phyloP scores from a whole-genome alignment of 2,888 invertebrate species.

The Orchesellides sinensis region DNA sequence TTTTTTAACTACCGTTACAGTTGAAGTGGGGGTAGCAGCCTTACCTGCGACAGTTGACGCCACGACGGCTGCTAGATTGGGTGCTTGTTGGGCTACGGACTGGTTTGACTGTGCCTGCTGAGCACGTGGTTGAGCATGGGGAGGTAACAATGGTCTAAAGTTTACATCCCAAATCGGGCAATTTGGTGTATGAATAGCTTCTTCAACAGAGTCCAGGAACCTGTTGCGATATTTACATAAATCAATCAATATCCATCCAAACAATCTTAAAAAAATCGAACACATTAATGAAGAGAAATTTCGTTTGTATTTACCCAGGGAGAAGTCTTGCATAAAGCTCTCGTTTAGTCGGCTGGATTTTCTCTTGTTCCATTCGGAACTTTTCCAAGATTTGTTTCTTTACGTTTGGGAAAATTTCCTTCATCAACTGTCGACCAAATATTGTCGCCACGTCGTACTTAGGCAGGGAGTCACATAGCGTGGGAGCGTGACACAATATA shows the following conservation, averaged over 20 bases:
- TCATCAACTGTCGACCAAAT: constrained; percentile 91
- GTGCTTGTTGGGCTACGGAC: constrained; percentile 34
- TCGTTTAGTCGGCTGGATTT: constrained; percentile 91
- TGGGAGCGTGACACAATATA: constrained; percentile 96
- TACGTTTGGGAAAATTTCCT: constrained; percentile 90
- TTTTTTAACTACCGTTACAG: constrained; percentile 61
- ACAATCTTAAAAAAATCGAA: constrained; percentile 7
- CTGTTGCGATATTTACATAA: constrained; percentile 80
- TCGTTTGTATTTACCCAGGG: constrained; percentile 80
- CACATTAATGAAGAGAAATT: neutral
- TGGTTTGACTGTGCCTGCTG: constrained; percentile 25
- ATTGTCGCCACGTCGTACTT: constrained; percentile 94
- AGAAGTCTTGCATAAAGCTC: constrained; percentile 90
- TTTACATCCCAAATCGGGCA: constrained; percentile 97
- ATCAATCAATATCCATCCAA: constrained; percentile 17
- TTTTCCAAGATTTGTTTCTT: constrained; percentile 93
- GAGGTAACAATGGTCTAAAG: constrained; percentile 86
- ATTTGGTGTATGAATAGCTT: constrained; percentile 89
- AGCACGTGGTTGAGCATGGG: constrained; percentile 77
- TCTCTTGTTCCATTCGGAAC: constrained; percentile 91
- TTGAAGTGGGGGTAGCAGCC: constrained; percentile 29
- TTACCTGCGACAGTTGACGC: constrained; percentile 36
- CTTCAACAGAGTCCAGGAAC: constrained; percentile 91
- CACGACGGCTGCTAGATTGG: constrained; percentile 54
- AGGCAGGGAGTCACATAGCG: constrained; percentile 94